Evolutionary conservation across 2,888 invertebrate species (phyloP).

Genomic region (Pollenia griseotomentosa): DNA sequence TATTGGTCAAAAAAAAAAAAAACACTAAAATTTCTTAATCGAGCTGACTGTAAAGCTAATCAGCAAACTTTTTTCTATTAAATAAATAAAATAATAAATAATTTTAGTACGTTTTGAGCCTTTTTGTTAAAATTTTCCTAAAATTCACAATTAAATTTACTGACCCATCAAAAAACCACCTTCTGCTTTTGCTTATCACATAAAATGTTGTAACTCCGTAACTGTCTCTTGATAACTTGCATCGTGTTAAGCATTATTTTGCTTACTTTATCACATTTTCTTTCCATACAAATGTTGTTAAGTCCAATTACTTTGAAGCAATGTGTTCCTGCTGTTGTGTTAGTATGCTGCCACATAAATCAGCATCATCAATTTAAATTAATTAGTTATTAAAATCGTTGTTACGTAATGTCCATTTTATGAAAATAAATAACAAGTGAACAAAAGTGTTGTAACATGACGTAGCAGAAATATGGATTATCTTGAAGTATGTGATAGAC

Average conservation of each 20-base stretch:
- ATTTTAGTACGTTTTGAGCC: no score
- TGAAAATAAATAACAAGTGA: slow-evolving; percentile 30
- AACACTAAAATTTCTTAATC: no score
- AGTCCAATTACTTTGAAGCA: not conserved
- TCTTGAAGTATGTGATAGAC: no score
- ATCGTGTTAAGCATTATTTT: not conserved
- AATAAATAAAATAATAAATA: no score
- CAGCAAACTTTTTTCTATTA: no score
- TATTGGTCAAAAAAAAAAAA: no score
- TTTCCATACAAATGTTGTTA: not conserved
- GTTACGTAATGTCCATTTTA: slow-evolving; percentile 3
- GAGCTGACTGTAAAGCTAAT: no score
- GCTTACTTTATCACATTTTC: slow-evolving; percentile 12
- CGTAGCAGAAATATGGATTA: not conserved
- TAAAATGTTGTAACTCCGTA: not conserved
- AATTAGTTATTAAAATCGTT: slow-evolving; percentile 45
- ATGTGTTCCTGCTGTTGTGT: not conserved
- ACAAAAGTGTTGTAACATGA: slow-evolving; percentile 4
- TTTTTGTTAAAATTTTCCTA: no score
- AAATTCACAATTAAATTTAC: no score
- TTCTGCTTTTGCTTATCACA: not conserved
- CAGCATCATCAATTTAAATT: slow-evolving; percentile 55
- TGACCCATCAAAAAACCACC: no score
- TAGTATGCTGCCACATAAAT: not conserved
- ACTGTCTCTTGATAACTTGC: not conserved